These are phyloP conservation scores for Ornithoptera alexandrae DNA, from an alignment of 2,888 invertebrate genomes.

Conservation along the genomic window DNA sequence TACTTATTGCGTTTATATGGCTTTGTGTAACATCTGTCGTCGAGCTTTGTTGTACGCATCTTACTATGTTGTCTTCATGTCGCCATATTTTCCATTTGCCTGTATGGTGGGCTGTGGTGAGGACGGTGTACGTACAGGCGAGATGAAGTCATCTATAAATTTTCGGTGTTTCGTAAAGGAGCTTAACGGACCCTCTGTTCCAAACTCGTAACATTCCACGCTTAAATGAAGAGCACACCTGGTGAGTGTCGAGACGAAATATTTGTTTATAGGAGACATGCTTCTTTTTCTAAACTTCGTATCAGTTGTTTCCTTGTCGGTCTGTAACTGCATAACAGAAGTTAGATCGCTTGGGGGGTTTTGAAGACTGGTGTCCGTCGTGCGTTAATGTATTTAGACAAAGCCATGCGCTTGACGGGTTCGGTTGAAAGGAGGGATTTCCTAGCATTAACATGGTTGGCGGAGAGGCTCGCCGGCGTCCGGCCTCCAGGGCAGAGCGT, in stretches of 20 bases:
- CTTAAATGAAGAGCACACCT: slow-evolving; percentile 11
- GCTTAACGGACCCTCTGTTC: slow-evolving; percentile 14
- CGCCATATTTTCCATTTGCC: slow-evolving; percentile 1
- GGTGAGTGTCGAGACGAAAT: neutral
- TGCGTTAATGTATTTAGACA: neutral
- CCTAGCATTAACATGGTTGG: slow-evolving; percentile 2
- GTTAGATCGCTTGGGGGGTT: neutral
- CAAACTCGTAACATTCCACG: slow-evolving; percentile 25
- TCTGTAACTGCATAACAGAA: slow-evolving; percentile 1
- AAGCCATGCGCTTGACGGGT: neutral
- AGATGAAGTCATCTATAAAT: neutral
- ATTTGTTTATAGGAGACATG: neutral
- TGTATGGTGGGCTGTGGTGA: slow-evolving; percentile 8
- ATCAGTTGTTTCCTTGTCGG: neutral
- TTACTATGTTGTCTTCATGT: neutral
- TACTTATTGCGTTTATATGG: too few species aligned
- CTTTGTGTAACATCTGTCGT: too few species aligned
- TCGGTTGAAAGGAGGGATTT: neutral
- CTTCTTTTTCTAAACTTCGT: neutral
- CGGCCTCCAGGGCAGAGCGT: slow-evolving; percentile 12
- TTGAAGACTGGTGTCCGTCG: slow-evolving; percentile 3
- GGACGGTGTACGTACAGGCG: neutral
- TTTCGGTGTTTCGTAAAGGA: neutral
- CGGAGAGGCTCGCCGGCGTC: slow-evolving; percentile 8
- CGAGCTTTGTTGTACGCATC: too few species aligned